phyloP scores from a whole-genome alignment of 2,113 vertebrate genomes.

The Oncorhynchus gorbuscha region DNA sequence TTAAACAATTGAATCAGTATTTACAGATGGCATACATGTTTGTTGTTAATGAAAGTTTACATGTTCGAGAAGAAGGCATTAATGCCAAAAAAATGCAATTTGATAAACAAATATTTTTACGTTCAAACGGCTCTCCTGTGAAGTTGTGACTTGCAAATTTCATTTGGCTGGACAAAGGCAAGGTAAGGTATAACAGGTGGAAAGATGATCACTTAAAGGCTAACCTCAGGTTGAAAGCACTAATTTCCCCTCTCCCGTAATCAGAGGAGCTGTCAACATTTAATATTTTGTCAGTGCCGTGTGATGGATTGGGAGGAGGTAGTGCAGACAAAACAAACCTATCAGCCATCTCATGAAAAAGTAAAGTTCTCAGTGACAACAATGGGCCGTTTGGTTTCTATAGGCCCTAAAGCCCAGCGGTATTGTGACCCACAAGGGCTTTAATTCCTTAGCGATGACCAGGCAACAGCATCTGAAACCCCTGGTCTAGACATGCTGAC shows the following conservation, averaged over 20 bases:
- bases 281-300: conserved; percentile 10
- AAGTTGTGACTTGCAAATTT: conserved; percentile 6
- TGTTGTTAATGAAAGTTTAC: too few species aligned
- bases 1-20: too few species aligned
- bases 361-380: conserved; percentile 52
- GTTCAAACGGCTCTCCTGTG: too few species aligned
- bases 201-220: conserved; percentile 39
- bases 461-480: too few species aligned
- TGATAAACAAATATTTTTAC: too few species aligned
- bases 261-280: conserved; percentile 56
- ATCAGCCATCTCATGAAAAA: conserved; percentile 46
- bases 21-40: too few species aligned
- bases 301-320: conserved; percentile 32
- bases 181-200: conserved; percentile 31
- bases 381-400: conserved; percentile 46
- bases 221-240: conserved; percentile 54
- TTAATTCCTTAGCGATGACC: too few species aligned
- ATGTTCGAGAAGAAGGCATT: too few species aligned
- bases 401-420: conserved; percentile 13
- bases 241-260: conserved; percentile 51
- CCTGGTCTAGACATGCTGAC: too few species aligned
- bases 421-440: too few species aligned
- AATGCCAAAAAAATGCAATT: too few species aligned
- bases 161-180: conserved; percentile 52
- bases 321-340: conserved; percentile 2